phyloP scores from a whole-genome alignment of 2,113 vertebrate species.

The Kobus ellipsiprymnus region DNA sequence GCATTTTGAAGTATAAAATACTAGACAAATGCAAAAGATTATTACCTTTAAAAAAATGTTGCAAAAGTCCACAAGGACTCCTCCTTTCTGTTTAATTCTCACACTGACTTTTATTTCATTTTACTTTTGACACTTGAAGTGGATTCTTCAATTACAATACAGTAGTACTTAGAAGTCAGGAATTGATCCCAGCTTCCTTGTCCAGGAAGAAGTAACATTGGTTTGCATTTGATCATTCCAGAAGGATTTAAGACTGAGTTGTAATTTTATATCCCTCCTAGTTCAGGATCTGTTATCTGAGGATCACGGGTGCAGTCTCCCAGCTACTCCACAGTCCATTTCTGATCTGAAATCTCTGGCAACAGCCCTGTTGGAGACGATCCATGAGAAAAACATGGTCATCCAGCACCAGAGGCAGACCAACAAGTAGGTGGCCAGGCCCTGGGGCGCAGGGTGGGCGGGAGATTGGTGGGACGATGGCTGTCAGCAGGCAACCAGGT shows the following conservation, averaged over 20 bases:
- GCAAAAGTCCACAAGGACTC: neutral
- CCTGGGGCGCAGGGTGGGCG: accelerated
- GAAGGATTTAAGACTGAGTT: slow-evolving; percentile 31
- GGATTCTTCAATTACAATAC: neutral
- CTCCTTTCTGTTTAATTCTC: neutral
- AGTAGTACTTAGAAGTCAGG: neutral
- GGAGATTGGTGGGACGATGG: neutral
- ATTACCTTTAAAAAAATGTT: too few relatives aligned
- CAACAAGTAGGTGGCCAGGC: slow-evolving; percentile 87
- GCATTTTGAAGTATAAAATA: neutral
- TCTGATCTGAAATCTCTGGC: slow-evolving; percentile 98
- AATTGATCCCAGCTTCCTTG: accelerated
- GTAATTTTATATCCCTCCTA: slow-evolving; percentile 66
- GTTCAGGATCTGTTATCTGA: slow-evolving; percentile 94
- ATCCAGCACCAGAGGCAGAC: slow-evolving; percentile 98
- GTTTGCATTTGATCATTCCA: neutral
- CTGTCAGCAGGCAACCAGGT: neutral
- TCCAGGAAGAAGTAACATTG: neutral
- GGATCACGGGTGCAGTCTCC: slow-evolving; percentile 93
- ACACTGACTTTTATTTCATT: neutral
- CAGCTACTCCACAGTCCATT: slow-evolving; percentile 95
- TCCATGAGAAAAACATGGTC: slow-evolving; percentile 98
- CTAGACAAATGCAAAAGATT: neutral
- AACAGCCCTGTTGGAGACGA: slow-evolving; percentile 94
- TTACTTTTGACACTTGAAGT: neutral